Conservation (phyloP, 2,888 invertebrate species). For the Halocaridina rubra region DNA sequence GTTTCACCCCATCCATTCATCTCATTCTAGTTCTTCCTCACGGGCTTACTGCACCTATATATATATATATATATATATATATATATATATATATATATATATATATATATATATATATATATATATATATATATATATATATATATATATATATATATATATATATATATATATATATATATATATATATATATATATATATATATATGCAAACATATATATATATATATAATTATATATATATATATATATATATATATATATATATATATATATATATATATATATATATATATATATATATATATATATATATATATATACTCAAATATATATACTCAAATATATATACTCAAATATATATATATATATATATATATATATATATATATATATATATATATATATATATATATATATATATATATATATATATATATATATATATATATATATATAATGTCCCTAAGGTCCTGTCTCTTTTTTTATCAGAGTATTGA, state of each 20-base stretch:
- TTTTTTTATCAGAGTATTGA: no score
- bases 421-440: not conserved
- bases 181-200: not conserved
- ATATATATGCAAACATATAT: not conserved
- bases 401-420: not conserved
- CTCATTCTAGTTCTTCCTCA: no score
- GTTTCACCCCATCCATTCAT: no score
- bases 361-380: not conserved
- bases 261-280: no score
- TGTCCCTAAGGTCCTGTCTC: no score
- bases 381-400: not conserved
- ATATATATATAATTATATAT: not conserved
- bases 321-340: not conserved
- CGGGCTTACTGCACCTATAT: not conserved
- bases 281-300: no score
- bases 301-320: no score
- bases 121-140: constrained; percentile 22
- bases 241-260: constrained; percentile 17
- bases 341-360: not conserved
- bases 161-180: not conserved
- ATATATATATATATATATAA: not conserved
- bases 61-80: not conserved
- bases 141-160: not conserved
- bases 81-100: constrained; percentile 4
- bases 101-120: constrained; percentile 10